Evolutionary conservation across 2,888 invertebrate species (phyloP).

Genomic region (Melolontha melolontha): DNA sequence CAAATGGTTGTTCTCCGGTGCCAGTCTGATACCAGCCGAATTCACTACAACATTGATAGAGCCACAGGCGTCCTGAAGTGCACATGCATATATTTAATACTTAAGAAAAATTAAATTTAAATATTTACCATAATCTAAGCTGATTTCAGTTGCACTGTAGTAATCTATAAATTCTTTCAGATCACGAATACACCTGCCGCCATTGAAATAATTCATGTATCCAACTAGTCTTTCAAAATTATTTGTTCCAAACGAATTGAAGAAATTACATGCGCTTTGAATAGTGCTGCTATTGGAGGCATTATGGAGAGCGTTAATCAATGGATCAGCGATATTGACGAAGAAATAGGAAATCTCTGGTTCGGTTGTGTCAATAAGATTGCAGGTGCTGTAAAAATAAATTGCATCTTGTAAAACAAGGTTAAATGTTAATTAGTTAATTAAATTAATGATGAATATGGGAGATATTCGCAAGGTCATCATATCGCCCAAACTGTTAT

Average conservation of each 20-base stretch:
- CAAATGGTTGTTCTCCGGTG: slow-evolving; percentile 73
- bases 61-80: slow-evolving; percentile 73
- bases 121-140: slow-evolving; percentile 37
- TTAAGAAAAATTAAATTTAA: background rate
- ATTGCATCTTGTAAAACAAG: too few species aligned
- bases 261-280: slow-evolving; percentile 43
- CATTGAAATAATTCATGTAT: slow-evolving; percentile 41
- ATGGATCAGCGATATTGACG: slow-evolving; percentile 42
- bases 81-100: background rate
- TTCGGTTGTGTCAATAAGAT: slow-evolving; percentile 55
- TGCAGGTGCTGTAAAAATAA: slow-evolving; percentile 62
- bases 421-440: too few species aligned
- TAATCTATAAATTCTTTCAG: slow-evolving; percentile 45
- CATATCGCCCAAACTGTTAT: too few species aligned
- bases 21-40: slow-evolving; percentile 88
- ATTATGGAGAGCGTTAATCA: slow-evolving; percentile 49
- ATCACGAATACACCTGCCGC: slow-evolving; percentile 44
- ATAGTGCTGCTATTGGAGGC: slow-evolving; percentile 45
- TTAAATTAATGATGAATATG: too few species aligned
- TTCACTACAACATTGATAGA: slow-evolving; percentile 88
- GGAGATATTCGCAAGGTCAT: too few species aligned
- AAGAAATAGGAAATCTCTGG: slow-evolving; percentile 48
- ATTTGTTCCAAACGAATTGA: slow-evolving; percentile 31
- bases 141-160: slow-evolving; percentile 31
- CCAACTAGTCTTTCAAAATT: slow-evolving; percentile 46